Evolutionary conservation across 2,113 vertebrate species (phyloP).

Genomic region (Tragelaphus imberbis): DNA sequence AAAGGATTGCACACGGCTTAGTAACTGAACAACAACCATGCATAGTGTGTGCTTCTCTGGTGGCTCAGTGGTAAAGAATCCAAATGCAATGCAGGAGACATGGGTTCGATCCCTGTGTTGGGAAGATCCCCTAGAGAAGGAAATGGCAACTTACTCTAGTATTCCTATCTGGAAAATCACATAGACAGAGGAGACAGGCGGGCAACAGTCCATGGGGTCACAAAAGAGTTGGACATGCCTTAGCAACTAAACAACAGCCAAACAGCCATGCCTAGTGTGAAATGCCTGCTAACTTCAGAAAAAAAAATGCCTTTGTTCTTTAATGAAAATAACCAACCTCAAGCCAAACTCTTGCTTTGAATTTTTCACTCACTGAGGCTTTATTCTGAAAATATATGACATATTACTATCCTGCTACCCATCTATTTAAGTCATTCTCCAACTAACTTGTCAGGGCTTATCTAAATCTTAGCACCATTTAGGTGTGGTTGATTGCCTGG

Average conservation of each 20-base stretch:
- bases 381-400: not conserved
- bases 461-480: not conserved
- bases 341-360: not conserved
- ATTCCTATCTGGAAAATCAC: not conserved
- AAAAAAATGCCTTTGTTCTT: conserved; percentile 38
- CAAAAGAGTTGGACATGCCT: not conserved
- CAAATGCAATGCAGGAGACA: not conserved
- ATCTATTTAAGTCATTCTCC: not conserved
- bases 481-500: not conserved
- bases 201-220: not conserved
- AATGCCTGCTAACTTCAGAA: not conserved
- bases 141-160: not conserved
- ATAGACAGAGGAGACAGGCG: not conserved
- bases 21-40: not conserved
- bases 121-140: not conserved
- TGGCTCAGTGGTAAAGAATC: accelerated
- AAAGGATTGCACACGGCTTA: not conserved
- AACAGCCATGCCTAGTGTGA: not conserved
- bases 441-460: not conserved
- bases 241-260: not conserved
- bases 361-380: not conserved
- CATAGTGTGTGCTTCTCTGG: not conserved
- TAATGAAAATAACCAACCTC: not conserved
- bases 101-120: not conserved
- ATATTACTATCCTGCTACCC: not conserved